A percentile compares a stretch with the other conserved stretches of the same genome.
phyloP scores from a whole-genome alignment of 1,140 invertebrate genomes.

The Drosophila eugracilis region DNA sequence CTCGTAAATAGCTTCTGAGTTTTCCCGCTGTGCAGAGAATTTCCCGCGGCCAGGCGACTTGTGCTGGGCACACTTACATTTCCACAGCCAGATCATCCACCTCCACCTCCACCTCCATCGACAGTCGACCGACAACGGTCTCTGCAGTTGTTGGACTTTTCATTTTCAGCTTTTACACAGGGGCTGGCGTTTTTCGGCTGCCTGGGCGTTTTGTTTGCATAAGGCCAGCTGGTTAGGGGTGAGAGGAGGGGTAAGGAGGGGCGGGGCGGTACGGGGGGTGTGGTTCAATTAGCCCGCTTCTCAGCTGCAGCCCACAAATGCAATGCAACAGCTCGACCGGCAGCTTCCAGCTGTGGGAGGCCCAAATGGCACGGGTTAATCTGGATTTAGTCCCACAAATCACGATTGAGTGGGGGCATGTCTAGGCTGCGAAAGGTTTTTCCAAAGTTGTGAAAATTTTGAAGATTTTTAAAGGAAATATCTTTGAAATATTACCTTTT shows the following conservation, averaged over 20 bases:
- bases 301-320: conserved; percentile 19
- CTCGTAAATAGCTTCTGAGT: neutral
- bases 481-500: no score
- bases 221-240: neutral
- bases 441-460: no score
- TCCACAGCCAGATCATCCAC: neutral
- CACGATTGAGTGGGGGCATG: conserved; percentile 6
- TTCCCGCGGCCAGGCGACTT: conserved; percentile 36
- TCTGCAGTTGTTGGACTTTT: conserved; percentile 13
- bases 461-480: no score
- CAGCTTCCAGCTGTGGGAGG: conserved; percentile 44
- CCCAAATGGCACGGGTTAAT: conserved; percentile 24
- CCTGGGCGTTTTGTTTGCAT: conserved; percentile 52
- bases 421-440: no score
- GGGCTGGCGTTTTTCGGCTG: conserved; percentile 47
- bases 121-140: no score
- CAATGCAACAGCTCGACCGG: conserved; percentile 46
- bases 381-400: conserved; percentile 1
- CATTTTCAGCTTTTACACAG: conserved; percentile 35
- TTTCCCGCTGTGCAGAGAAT: conserved; percentile 32
- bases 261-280: conserved; percentile 31
- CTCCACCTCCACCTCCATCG: conserved; percentile 20
- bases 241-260: neutral
- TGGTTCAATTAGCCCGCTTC: conserved; percentile 62
- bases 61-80: conserved; percentile 48